Conservation (phyloP, 2,113 vertebrate species). For the Apodemus speciosus region DNA sequence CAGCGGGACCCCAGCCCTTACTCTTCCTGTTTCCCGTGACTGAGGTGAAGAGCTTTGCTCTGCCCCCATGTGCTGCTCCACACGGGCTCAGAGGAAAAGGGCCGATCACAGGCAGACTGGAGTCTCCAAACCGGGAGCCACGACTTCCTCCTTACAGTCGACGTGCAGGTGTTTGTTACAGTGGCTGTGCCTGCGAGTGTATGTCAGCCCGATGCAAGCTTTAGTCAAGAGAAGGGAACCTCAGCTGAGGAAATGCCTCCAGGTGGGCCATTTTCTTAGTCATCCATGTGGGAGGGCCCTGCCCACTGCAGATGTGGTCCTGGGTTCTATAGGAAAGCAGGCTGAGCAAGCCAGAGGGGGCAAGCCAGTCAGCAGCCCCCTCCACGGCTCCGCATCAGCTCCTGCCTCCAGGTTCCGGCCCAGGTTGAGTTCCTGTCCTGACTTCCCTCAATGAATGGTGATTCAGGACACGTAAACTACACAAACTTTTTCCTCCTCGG, state of each 20-base stretch:
- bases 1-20: not conserved
- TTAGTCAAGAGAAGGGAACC: not conserved
- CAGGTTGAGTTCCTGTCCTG: not conserved
- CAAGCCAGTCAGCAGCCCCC: not conserved
- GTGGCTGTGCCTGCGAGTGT: too few relatives aligned
- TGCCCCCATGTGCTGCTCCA: not conserved
- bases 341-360: not conserved
- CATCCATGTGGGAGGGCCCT: not conserved
- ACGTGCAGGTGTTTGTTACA: too few relatives aligned
- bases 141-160: too few relatives aligned
- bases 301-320: not conserved
- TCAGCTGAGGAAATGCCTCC: not conserved
- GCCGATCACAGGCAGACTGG: not conserved
- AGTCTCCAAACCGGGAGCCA: not conserved
- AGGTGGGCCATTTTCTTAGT: too few relatives aligned
- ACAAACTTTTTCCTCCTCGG: not conserved
- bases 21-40: not conserved
- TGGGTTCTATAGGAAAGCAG: not conserved
- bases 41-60: not conserved
- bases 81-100: not conserved
- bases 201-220: not conserved
- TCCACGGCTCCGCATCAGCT: too few relatives aligned
- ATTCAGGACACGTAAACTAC: not conserved
- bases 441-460: not conserved
- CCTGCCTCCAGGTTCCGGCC: not conserved